Evolutionary conservation across 2,113 vertebrate genomes (phyloP).

Genomic region (Isurus oxyrinchus): DNA sequence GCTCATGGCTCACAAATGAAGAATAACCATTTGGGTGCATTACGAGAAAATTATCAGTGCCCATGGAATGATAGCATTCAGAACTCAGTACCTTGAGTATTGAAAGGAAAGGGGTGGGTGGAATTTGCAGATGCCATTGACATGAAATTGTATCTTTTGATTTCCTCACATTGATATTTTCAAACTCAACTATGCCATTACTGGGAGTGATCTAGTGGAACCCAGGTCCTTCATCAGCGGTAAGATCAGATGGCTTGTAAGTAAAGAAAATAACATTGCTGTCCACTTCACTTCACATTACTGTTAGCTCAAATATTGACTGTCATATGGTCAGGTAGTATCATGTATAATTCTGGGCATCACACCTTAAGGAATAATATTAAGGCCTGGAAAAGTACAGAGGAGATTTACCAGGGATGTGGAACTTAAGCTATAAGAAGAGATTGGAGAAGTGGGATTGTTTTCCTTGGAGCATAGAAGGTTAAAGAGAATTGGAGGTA

Average conservation of each 20-base stretch:
- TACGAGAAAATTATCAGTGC: neutral
- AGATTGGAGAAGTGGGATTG: neutral
- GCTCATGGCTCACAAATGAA: too few relatives aligned
- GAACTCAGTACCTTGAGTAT: neutral
- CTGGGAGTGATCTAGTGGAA: neutral
- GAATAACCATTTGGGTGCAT: neutral
- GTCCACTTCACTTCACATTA: neutral
- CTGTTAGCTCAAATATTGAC: neutral
- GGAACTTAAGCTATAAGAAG: neutral
- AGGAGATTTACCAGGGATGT: neutral
- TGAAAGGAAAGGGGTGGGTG: neutral
- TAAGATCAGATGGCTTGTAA: neutral
- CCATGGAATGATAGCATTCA: neutral
- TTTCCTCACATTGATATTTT: neutral
- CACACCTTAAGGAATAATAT: neutral
- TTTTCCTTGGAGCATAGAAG: neutral
- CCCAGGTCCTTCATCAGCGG: neutral
- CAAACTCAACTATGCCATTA: neutral
- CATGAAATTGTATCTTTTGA: neutral
- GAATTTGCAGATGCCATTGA: neutral
- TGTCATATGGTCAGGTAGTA: neutral
- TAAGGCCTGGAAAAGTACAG: too few relatives aligned
- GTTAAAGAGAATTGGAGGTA: neutral
- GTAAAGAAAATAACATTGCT: neutral
- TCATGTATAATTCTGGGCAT: neutral